phyloP scores from a whole-genome alignment of 2,113 vertebrate species.

The Dasyornis broadbenti region DNA sequence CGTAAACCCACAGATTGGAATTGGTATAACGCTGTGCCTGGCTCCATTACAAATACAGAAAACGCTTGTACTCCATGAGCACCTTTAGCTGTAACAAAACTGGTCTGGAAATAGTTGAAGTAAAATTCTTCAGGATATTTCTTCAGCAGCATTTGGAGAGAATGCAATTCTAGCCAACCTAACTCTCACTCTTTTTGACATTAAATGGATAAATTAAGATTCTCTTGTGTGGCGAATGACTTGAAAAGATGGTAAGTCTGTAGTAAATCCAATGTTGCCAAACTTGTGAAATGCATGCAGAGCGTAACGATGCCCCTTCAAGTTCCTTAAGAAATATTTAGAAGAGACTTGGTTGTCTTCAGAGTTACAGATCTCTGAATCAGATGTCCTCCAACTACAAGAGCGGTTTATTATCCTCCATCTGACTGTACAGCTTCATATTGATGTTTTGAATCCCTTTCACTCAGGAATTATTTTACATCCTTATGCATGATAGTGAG shows the following conservation, averaged over 20 bases:
- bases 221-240: not conserved
- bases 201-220: not conserved
- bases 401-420: not conserved
- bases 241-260: not conserved
- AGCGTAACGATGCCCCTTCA: not conserved
- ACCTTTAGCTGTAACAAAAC: not conserved
- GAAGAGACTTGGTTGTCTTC: not conserved
- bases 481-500: not conserved
- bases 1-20: accelerated
- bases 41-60: not conserved
- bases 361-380: not conserved
- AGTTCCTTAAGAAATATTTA: not conserved
- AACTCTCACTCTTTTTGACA: not conserved
- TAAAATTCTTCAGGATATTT: not conserved
- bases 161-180: not conserved
- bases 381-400: not conserved
- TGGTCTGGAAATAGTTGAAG: not conserved
- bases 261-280: not conserved
- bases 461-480: not conserved
- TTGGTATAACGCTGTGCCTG: not conserved
- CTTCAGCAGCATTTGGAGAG: not conserved
- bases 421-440: not conserved
- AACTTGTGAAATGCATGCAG: not conserved
- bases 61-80: not conserved
- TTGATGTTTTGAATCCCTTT: not conserved